Evolutionary conservation across 2,113 vertebrate genomes (phyloP), one percentile per base, ranked within the genome.

Genomic region (Pluvialis apricaria): DNA sequence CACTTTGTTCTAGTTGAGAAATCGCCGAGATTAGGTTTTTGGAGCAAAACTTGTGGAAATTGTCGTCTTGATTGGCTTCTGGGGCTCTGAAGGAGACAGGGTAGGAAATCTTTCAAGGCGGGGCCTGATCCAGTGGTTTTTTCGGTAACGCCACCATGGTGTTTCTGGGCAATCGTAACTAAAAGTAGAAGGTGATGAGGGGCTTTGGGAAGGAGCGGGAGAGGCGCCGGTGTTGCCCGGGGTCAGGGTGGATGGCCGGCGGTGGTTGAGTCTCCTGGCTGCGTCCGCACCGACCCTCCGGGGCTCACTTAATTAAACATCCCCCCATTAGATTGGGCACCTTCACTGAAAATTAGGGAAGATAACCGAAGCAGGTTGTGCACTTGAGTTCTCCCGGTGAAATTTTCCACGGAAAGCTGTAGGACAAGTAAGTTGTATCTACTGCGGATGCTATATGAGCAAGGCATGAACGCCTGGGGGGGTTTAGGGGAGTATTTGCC

Each of bases 1-100:
- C 88, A 32, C 87, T 93, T 72, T 88, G 84, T 96, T 96, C 76
- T 92, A 92, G 71, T 90, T 97, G 83, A 92, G 90, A 86, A 96
- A 93, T 95, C 71, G 85, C 89, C 0, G 9, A 95, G 94, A 94
- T 96, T 87, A 78, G 83, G 51, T 57, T 95, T 96, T 90, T 94
- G 81, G 55, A 97, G 89, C 70, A 95, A 97, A 97, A 94, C 51
- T 80, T 34, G 40, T 4, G 19, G 57, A 62, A 91, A 71, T 80
- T 4, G n/a, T 86, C 17, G 8, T 92, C 32, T 95, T 81, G 94
- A 91, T 75, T 92, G 82, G 58, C 55, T 86, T 75, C 54, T 86
- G 60, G 61, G 73, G 49, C 47, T 86, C 60, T 57, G 69, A 75
- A 71, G 62, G 55, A 77, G 45, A 22, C 14, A 19, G 32, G n/a